Evolutionary conservation across 1,140 invertebrate genomes (phyloP), one percentile per base, ranked within the genome.

Genomic region (Papilio machaon): DNA sequence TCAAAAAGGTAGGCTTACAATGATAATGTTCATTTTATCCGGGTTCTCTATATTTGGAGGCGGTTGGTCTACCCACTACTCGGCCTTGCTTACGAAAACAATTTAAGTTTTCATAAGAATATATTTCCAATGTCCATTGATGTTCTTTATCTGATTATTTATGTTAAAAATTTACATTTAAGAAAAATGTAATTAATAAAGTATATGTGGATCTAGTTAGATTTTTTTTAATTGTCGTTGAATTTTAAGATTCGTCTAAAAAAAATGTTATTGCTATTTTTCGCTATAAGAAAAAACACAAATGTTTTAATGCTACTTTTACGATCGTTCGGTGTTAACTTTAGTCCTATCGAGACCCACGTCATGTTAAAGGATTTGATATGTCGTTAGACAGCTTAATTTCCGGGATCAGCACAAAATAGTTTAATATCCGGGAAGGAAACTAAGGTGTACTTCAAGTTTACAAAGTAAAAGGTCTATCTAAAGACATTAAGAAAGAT

Each of bases 401-500:
- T 67, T 79, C 77, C 77, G 77, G 77, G 35, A 79, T 79, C 54
- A 79, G 58, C 35, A 35, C 58, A 79, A 79, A 67, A 79, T 79
- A 79, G 54, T 79, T 79, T 79, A 79, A 79, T 79, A 79, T 79
- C 77, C 77, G 77, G 77, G 54, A 79, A 64, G 77, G 77, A 79
- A 79, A 19, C 77, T 79, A 78, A 78, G 77, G 77, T 79, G 77
- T 79, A 79, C 77, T 43, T 79, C 58, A 43, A 79, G 38, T 78
- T 15, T 79, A 79, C 43, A 79, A 79, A 64, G 77, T 23, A 64
- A 79, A 79, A 79, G 54, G 77, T 35, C 58, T n/a, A n/a, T n/a
- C n/a, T n/a, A n/a, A 23, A 64, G 58, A 64, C 43, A 76, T 35
- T 49, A 15, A 47, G 49, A 75, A 75, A 47, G 49, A 77, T 35